These are phyloP conservation scores for Carposina sasakii DNA, from an alignment of 1,140 invertebrate genomes.

Conservation along the genomic window DNA sequence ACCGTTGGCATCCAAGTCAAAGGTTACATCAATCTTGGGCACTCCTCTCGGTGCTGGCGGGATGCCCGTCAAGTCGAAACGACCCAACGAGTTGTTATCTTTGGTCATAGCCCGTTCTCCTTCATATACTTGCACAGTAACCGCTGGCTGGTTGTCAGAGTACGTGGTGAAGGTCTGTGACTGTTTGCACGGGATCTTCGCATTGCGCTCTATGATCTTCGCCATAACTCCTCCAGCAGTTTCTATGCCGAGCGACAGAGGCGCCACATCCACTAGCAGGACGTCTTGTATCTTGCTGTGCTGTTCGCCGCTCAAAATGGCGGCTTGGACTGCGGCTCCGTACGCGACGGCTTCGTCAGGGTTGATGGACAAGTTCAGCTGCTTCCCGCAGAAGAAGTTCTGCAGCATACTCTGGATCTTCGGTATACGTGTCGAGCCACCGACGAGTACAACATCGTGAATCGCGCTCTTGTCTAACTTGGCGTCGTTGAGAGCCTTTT, in stretches of 20 bases:
- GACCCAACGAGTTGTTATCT: slow-evolving; percentile 84
- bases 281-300: background rate
- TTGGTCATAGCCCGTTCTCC: slow-evolving; percentile 84
- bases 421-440: background rate
- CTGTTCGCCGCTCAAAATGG: background rate
- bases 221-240: background rate
- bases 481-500: background rate
- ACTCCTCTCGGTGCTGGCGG: slow-evolving; percentile 87
- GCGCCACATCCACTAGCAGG: slow-evolving; percentile 3
- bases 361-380: slow-evolving; percentile 70
- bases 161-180: background rate
- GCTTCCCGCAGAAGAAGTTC: slow-evolving; percentile 40
- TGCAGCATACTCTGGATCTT: background rate
- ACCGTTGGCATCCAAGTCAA: slow-evolving; percentile 81
- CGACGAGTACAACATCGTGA: background rate
- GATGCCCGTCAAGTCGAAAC: slow-evolving; percentile 85
- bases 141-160: background rate
- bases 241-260: background rate
- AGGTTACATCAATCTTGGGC: slow-evolving; percentile 82
- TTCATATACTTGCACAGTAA: slow-evolving; percentile 72
- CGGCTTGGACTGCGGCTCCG: background rate
- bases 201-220: background rate
- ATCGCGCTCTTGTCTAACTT: background rate
- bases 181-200: background rate
- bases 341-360: background rate